Conservation (phyloP, 2,888 invertebrate species). For the Ochlodes sylvanus region DNA sequence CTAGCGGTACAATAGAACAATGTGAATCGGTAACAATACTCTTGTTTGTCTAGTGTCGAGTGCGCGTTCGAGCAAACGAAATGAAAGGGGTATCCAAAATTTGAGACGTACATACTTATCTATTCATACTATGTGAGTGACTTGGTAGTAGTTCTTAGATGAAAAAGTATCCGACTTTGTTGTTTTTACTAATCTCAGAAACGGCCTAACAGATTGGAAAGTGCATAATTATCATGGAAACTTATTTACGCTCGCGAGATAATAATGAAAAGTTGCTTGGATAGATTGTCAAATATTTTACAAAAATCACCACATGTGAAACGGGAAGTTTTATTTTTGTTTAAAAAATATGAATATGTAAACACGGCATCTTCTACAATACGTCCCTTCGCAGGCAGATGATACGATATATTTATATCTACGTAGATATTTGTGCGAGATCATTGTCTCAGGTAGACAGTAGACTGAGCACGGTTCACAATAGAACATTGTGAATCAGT, state of each 20-base stretch:
- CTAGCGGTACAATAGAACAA: slow-evolving; percentile 30
- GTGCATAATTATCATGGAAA: too few relatives aligned
- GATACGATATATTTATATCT: not conserved
- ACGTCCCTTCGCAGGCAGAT: not conserved
- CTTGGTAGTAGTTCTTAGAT: too few relatives aligned
- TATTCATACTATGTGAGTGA: not conserved
- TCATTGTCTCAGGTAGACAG: slow-evolving; percentile 29
- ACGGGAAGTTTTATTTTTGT: too few relatives aligned
- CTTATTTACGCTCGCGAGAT: too few relatives aligned
- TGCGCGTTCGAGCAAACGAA: slow-evolving; percentile 28
- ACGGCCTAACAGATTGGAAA: too few relatives aligned
- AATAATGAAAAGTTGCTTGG: too few relatives aligned
- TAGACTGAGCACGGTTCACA: slow-evolving; percentile 21
- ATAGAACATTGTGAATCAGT: slow-evolving; percentile 32
- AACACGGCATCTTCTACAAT: not conserved
- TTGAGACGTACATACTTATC: not conserved
- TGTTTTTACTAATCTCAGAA: too few relatives aligned
- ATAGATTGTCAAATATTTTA: too few relatives aligned
- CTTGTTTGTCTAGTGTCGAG: slow-evolving; percentile 35
- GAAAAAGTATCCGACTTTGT: too few relatives aligned
- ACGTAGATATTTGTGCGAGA: slow-evolving; percentile 1
- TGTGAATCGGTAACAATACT: slow-evolving; percentile 35
- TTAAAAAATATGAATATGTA: too few relatives aligned
- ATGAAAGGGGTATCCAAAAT: slow-evolving; percentile 32
- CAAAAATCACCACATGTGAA: too few relatives aligned